Evolutionary conservation across 2,797 vertebrate species (phyloP), one percentile per base, ranked within the genome.

Genomic region (Steatocranus sp.): DNA sequence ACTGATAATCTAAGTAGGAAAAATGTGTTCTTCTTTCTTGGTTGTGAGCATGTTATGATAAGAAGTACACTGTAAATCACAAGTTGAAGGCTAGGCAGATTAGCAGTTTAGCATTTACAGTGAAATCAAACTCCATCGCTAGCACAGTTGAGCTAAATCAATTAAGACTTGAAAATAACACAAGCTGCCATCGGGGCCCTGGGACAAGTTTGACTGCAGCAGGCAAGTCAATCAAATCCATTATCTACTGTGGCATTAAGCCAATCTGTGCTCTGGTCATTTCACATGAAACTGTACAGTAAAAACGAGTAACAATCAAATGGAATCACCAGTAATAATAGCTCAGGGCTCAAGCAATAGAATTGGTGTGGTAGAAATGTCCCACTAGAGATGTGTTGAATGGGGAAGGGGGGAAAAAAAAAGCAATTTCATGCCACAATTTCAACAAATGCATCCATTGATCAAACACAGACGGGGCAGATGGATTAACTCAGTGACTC

Each of bases 371-470:
- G 75, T 82, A 48, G 61, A 80, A 88, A 78, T 53, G 58, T 85
- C 76, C 80, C 84, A 25, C 76, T 17, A 43, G 89, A 90, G 76
- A 78, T 23, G 18, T 77, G 86, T 80, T 78, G 85, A 78, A 61
- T 36, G 18, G 79, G 74, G 3, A 15, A 66, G 8, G 68, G 63
- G 41, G 17, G 0, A 1, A 2, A 43, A 49, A 78, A 87, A 85
- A 83, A 51, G 78, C 81, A 90, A 93, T 92, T 92, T 94, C 82
- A 91, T 92, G 84, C 88, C 80, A 87, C 80, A 87, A 89, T 93
- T 92, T 89, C 82, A 78, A 85, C 89, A 89, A 93, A 92, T 84
- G 84, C 86, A 78, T 88, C 84, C 87, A 93, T 85, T 93, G 91
- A 94, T 93, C 92, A 92, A 87, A 88, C 75, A 61, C 74, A 75